Base-by-base conservation (phyloP, 2,888 invertebrate genomes). In the Macrophya annulata region DNA sequence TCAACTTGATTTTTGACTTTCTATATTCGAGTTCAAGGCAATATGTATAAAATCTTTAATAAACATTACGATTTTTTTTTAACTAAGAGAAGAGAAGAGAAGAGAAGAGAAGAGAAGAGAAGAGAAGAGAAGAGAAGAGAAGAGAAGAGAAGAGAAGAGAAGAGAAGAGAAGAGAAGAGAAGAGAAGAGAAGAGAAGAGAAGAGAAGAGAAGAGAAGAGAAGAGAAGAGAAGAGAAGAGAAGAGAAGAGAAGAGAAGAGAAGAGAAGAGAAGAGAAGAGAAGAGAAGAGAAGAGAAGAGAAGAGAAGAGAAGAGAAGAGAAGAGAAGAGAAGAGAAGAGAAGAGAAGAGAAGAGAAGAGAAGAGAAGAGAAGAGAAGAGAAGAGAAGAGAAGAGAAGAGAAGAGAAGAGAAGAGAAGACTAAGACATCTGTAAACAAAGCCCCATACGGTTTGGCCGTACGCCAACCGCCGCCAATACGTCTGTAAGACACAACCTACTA, bases 371-470 rank as follows among this genome's bases (percentile, higher is more conserved):
- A 55, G 15, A 55, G 15, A 31, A 25, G 45, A 45, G 10, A 45
- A n/a, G n/a, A n/a, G n/a, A 72, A 72, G 10, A 71, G 12, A 6
- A 40, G 6, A 71, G 10, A 12, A 71, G 40, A 10, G 25, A 71
- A 71, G 21, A 31, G 31, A 31, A 31, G 3, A 31, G 4, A 76
- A 76, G 48, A 76, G 68, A 68, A 68, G 77, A 77, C 51, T 25
- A 68, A 68, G 77, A 77, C 77, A 51, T 77, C 77, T 77, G 77
- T 77, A 77, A 77, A 55, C 77, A 77, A 77, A 77, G 77, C 55
- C 55, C 77, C 77, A 51, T 77, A 77, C 77, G 77, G 55, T 45
- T 43, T 55, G 77, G 51, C 77, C 31, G 37, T 43, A 55, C 9
- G 77, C 48, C 77, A 77, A 55, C 48, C 31, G 77, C 15, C 51